Conservation (phyloP, 1,140 invertebrate genomes). For the Drosophila ficusphila region DNA sequence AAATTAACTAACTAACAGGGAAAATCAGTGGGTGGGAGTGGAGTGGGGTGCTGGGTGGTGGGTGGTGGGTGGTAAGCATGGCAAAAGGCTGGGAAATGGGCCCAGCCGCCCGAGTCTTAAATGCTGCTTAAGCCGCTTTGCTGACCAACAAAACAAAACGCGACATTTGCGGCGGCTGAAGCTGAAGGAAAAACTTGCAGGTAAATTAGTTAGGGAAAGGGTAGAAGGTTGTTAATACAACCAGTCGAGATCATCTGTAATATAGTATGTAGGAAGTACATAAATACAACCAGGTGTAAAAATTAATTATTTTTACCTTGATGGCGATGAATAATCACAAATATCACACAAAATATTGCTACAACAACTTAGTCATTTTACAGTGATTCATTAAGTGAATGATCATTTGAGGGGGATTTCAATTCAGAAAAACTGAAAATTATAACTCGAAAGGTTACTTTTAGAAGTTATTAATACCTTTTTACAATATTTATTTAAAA, state of each 20-base stretch:
- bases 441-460: not conserved
- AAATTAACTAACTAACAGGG: slow-evolving; percentile 66
- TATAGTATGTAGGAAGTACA: not conserved
- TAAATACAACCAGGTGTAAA: no score
- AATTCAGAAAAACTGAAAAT: no score
- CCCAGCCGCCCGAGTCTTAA: not conserved
- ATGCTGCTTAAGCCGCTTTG: slow-evolving; percentile 30
- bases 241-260: not conserved
- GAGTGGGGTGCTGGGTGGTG: no score
- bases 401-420: no score
- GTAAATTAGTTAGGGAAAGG: not conserved
- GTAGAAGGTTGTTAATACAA: not conserved
- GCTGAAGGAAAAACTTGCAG: not conserved
- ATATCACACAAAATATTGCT: no score
- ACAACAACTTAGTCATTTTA: no score
- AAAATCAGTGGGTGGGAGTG: no score
- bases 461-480: not conserved
- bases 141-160: slow-evolving; percentile 34
- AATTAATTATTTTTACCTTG: no score
- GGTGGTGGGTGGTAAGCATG: no score
- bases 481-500: not conserved
- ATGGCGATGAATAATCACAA: no score
- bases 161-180: slow-evolving; percentile 2
- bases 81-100: not conserved
- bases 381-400: no score